Conservation (phyloP, 2,888 invertebrate genomes). For the Mylabris sibirica region DNA sequence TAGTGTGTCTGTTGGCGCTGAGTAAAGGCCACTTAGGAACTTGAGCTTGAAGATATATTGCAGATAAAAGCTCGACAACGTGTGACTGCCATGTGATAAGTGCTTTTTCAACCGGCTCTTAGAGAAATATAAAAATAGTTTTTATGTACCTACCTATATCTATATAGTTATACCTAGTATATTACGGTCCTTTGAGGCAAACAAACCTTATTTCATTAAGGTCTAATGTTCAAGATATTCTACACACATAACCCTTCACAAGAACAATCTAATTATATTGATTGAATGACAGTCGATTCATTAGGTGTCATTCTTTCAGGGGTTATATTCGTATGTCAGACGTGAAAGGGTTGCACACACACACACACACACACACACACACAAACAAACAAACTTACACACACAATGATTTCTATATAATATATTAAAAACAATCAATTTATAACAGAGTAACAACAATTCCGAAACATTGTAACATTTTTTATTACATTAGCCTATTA, state of each 20-base stretch:
- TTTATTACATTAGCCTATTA: conserved; percentile 26
- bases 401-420: conserved; percentile 23
- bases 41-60: conserved; percentile 36
- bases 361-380: conserved; percentile 25
- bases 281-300: conserved; percentile 64
- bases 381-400: too few species aligned
- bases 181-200: conserved; percentile 42
- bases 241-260: conserved; percentile 58
- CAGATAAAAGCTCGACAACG: conserved; percentile 37
- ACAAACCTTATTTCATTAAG: conserved; percentile 57
- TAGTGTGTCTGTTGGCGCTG: conserved; percentile 28
- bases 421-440: neutral
- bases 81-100: conserved; percentile 36
- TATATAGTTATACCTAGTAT: conserved; percentile 19
- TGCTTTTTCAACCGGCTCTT: conserved; percentile 26
- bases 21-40: conserved; percentile 38
- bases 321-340: conserved; percentile 44
- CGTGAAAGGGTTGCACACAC: conserved; percentile 51
- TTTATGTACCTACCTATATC: conserved; percentile 14
- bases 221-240: conserved; percentile 57
- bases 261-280: conserved; percentile 63
- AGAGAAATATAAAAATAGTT: conserved; percentile 14
- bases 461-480: conserved; percentile 16
- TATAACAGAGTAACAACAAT: neutral
- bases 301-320: conserved; percentile 60